Evolutionary conservation across 1,140 invertebrate genomes (phyloP), one percentile per base, ranked within the genome.

Genomic region (Drosophila neocordata): DNA sequence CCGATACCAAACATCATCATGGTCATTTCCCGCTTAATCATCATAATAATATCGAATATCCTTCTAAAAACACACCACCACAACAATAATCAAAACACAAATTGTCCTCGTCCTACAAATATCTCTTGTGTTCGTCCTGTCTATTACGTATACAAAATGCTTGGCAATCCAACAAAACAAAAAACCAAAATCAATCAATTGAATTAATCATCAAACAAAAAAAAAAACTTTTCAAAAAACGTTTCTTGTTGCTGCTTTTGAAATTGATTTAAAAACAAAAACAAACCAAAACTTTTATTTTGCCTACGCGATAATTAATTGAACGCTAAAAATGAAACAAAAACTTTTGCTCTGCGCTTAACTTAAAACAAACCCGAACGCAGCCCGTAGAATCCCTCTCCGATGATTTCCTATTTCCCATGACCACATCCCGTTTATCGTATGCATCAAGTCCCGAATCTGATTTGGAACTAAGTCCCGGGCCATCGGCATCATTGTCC

Each of bases 321-420:
- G 31, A 57, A 51, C 35, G 73, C 73, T 57, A 76, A 74, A 76
- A 66, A 22, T 12, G 9, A 22, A 44, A 18, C 34, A 66, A 41
- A 44, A 65, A 76, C 76, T 77, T 60, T 73, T 61, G 66, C 63
- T 72, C 48, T 69, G 66, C 83, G 64, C 64, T 71, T 73, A 69
- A 88, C 70, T 8, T 27, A 62, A 63, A 52, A 66, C 13, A 31
- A 57, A 60, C 11, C 27, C 57, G 58, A 88, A 65, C 77, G 65
- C 79, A 95, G 95, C 95, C 95, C 87, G 95, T 96, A 92, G 96
- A 97, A 93, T 95, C 96, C 92, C 93, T 97, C 92, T 96, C 96
- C 83, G 96, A 97, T 94, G 98, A 99, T 94, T 98, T 99, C 95
- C 95, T 99, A 89, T 99, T 99, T 94, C 98, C 98, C 85, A 98